Percentiles rank a stretch among this genome's conserved stretches.
phyloP scores from a whole-genome alignment of 1,140 invertebrate genomes.

The Aphelenchoides fujianensis region DNA sequence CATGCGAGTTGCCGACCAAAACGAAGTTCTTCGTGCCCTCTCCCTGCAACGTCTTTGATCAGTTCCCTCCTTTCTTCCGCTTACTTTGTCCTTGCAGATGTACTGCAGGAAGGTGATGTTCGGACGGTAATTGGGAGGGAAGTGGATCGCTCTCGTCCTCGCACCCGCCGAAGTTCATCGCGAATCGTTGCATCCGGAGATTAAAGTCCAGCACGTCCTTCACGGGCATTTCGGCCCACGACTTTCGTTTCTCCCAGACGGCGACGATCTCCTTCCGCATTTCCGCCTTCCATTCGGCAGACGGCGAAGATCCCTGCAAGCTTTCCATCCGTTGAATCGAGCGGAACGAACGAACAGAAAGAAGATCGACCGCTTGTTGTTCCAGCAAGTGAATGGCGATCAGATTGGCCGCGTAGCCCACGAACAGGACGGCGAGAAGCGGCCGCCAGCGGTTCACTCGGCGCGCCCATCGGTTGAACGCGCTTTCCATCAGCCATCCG shows the following conservation, averaged over 20 bases:
- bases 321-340: not conserved
- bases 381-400: not conserved
- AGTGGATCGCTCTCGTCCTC: conserved; percentile 3
- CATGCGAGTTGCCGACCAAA: conserved; percentile 15
- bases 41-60: not conserved
- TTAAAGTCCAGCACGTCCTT: not conserved
- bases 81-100: not conserved
- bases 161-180: not conserved
- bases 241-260: not conserved
- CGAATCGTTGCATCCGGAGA: not conserved
- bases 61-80: not conserved
- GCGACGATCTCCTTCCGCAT: not conserved
- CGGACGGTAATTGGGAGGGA: not conserved
- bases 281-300: not conserved
- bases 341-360: too few species aligned
- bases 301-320: not conserved
- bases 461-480: not conserved
- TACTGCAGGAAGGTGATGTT: conserved; percentile 3
- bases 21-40: not conserved
- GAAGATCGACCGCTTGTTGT: not conserved
- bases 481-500: not conserved
- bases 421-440: not conserved
- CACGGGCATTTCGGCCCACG: not conserved
- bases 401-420: not conserved
- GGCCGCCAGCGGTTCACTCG: not conserved